phyloP scores from a whole-genome alignment of 2,797 vertebrate species.

The Sorex maritimensis region DNA sequence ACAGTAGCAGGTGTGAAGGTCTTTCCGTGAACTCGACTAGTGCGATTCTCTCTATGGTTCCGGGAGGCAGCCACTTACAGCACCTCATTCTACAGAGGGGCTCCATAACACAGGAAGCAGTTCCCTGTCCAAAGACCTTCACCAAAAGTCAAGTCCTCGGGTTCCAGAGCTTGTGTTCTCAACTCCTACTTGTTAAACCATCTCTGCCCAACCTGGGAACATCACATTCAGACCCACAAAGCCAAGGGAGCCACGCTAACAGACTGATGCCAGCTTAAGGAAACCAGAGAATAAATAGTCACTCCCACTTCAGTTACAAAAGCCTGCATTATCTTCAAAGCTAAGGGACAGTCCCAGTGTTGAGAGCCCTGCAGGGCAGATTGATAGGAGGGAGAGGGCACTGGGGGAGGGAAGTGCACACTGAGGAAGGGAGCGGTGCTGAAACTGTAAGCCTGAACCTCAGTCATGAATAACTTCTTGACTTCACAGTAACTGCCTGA shows the following conservation, averaged over 20 bases:
- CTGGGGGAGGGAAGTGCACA: too few species aligned
- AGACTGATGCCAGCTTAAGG: neutral
- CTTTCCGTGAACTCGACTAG: conserved; percentile 30
- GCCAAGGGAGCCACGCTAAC: neutral
- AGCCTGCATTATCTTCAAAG: neutral
- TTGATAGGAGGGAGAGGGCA: too few species aligned
- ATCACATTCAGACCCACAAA: neutral
- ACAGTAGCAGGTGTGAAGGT: conserved; percentile 25
- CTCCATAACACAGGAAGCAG: neutral
- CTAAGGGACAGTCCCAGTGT: neutral
- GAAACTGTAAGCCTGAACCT: too few species aligned
- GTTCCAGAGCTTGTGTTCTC: neutral
- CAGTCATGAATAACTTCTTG: too few species aligned
- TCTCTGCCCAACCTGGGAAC: neutral
- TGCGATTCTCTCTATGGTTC: neutral
- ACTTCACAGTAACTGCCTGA: neutral
- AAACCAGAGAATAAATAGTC: conserved; percentile 37
- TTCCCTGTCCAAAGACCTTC: neutral
- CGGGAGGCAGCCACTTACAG: neutral
- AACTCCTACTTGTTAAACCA: neutral
- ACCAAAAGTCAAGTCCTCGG: neutral
- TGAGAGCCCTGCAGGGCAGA: neutral
- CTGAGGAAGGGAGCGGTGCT: too few species aligned
- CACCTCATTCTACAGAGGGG: neutral
- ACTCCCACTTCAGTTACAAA: conserved; percentile 26